Conservation (phyloP, 2,113 vertebrate genomes). For the Tupaia chinensis region DNA sequence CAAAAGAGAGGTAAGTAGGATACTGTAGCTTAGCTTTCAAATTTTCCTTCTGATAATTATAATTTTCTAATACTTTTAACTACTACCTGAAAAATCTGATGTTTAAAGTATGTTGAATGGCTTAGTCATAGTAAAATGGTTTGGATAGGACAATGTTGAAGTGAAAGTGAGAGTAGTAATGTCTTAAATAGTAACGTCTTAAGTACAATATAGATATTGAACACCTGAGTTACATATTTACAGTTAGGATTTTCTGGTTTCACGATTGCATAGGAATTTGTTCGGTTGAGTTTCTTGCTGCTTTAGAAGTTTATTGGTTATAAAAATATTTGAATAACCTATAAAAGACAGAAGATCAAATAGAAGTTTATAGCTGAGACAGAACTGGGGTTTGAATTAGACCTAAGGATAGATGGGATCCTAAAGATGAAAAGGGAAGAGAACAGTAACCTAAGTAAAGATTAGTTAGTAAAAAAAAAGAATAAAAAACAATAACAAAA, state of each 20-base stretch:
- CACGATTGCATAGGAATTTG: not conserved
- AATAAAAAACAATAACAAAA: too few species aligned
- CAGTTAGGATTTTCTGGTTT: slow-evolving; percentile 8
- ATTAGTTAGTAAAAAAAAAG: not conserved
- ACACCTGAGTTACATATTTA: not conserved
- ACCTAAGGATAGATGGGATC: not conserved
- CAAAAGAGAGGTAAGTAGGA: slow-evolving; percentile 71
- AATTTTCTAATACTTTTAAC: slow-evolving; percentile 40
- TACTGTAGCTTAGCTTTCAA: not conserved
- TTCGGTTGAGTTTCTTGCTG: not conserved
- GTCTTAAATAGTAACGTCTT: not conserved
- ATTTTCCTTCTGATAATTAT: not conserved
- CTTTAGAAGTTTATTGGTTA: not conserved
- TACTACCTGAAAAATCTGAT: slow-evolving; percentile 15
- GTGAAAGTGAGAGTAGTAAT: not conserved
- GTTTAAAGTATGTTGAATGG: slow-evolving; percentile 18
- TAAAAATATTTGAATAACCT: slow-evolving; percentile 41
- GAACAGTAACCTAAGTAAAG: not conserved
- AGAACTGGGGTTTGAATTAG: not conserved
- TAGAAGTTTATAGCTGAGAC: not conserved
- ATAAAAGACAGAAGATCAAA: not conserved
- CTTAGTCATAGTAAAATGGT: not conserved
- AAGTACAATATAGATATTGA: not conserved
- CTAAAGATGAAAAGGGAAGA: not conserved
- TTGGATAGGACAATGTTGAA: not conserved